Conservation (phyloP, 2,113 vertebrate genomes). For the Sylvia atricapilla region DNA sequence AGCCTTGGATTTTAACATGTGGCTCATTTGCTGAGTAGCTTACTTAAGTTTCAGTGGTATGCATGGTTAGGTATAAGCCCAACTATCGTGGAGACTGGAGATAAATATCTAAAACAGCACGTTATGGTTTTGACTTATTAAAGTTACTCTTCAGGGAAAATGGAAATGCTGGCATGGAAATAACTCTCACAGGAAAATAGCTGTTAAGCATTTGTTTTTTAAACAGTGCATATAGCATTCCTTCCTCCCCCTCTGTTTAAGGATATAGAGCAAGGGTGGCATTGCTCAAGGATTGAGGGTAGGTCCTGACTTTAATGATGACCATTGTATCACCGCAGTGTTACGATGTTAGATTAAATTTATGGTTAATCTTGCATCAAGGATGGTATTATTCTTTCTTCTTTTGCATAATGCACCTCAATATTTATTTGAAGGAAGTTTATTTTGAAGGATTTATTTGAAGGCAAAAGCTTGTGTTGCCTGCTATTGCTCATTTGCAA, state of each 20-base stretch:
- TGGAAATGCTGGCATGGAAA: neutral
- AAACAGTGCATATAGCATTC: neutral
- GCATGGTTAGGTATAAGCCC: neutral
- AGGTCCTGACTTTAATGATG: neutral
- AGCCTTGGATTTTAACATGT: neutral
- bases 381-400: neutral
- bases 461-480: neutral
- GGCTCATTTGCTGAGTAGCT: neutral
- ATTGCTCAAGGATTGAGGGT: neutral
- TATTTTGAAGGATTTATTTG: neutral
- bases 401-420: neutral
- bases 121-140: neutral
- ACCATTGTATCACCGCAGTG: neutral
- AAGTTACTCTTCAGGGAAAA: neutral
- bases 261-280: neutral
- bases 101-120: neutral
- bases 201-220: neutral
- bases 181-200: neutral
- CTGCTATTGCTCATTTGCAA: constrained; percentile 1
- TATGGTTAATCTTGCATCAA: neutral
- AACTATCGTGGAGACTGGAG: neutral
- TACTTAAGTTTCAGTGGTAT: neutral
- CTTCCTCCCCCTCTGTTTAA: neutral
- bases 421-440: neutral
- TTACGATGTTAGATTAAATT: neutral